phyloP scores from a whole-genome alignment of 2,797 vertebrate genomes.

The Sebastes hubbsi region DNA sequence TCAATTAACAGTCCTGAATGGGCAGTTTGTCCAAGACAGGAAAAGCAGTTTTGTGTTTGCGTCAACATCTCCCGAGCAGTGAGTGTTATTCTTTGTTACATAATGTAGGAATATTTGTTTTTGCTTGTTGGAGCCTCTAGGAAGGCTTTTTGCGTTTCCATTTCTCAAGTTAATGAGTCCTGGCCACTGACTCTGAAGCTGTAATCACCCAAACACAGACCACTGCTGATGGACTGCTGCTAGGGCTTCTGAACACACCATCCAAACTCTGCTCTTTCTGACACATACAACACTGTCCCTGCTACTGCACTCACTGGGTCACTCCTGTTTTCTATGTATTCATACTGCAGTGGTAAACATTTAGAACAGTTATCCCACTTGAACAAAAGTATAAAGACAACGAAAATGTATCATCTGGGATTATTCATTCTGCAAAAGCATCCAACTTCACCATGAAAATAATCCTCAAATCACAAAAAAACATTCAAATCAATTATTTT shows the following conservation, averaged over 20 bases:
- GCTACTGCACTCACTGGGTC: neutral
- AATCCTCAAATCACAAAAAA: neutral
- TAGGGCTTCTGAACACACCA: neutral
- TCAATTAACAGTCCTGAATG: constrained; percentile 25
- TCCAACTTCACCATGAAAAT: neutral
- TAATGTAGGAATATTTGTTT: constrained; percentile 14
- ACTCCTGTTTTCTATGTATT: neutral
- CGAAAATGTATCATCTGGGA: neutral
- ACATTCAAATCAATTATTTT: neutral
- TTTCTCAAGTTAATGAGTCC: constrained; percentile 51
- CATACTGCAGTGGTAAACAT: neutral
- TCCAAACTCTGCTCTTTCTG: constrained; percentile 9
- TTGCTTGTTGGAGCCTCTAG: neutral
- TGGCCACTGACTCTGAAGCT: constrained; percentile 25
- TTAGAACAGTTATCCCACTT: neutral
- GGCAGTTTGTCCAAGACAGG: neutral
- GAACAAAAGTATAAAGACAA: neutral
- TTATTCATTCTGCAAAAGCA: neutral
- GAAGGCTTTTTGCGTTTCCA: constrained; percentile 15
- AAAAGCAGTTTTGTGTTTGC: neutral
- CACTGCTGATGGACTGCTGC: constrained; percentile 20
- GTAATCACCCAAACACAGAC: constrained; percentile 41
- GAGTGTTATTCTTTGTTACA: neutral
- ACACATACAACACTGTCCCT: neutral
- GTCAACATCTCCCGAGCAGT: neutral